Percentiles rank a stretch among this genome's conserved stretches.
phyloP scores from a whole-genome alignment of 2,113 vertebrate species.

The Ictalurus punctatus region DNA sequence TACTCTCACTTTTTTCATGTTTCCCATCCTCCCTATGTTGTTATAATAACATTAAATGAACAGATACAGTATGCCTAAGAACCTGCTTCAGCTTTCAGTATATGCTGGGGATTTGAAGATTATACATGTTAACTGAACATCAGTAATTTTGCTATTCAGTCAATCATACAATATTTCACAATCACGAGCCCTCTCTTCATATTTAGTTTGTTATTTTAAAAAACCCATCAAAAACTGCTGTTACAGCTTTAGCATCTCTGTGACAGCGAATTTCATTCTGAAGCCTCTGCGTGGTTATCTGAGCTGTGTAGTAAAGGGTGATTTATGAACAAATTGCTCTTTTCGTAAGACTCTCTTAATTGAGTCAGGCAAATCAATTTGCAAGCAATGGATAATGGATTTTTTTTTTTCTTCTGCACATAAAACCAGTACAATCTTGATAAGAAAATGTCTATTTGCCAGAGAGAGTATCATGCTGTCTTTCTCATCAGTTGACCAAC shows the following conservation, averaged over 20 bases:
- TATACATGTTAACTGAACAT: constrained; percentile 4
- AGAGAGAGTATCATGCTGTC: background rate
- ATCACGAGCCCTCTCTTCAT: background rate
- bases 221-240: constrained; percentile 17
- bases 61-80: background rate
- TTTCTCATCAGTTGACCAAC: background rate
- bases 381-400: background rate
- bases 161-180: background rate
- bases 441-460: background rate
- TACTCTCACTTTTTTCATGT: background rate
- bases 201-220: constrained; percentile 39
- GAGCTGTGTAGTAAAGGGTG: background rate
- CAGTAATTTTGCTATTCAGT: background rate
- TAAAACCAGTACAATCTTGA: constrained; percentile 4
- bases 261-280: constrained; percentile 1
- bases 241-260: constrained; percentile 8
- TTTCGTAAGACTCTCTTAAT: background rate
- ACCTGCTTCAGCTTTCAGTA: background rate
- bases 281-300: background rate
- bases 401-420: background rate
- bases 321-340: constrained; percentile 15
- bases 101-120: background rate
- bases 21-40: background rate
- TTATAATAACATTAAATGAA: background rate
- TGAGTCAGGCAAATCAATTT: constrained; percentile 12